These are phyloP conservation scores for Caranx melampygus DNA, from an alignment of 2,113 vertebrate genomes.

Conservation along the genomic window DNA sequence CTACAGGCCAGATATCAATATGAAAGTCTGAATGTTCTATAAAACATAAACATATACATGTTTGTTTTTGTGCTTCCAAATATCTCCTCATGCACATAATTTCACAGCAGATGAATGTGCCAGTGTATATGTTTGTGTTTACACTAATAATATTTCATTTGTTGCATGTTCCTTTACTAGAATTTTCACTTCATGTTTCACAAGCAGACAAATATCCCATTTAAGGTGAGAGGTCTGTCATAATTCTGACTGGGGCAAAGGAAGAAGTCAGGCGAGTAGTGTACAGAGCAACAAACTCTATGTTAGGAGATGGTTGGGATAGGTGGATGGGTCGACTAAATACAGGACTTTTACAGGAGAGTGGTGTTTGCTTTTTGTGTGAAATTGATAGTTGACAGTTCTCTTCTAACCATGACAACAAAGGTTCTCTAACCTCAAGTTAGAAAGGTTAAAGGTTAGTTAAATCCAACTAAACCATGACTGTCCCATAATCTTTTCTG, in stretches of 20 bases:
- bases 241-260: no score
- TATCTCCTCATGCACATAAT: not conserved
- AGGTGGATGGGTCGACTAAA: not conserved
- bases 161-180: not conserved
- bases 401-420: not conserved
- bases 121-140: not conserved
- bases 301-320: not conserved
- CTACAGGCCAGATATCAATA: slow-evolving; percentile 41
- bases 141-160: not conserved
- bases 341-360: not conserved
- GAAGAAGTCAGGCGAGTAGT: no score
- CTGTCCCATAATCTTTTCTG: not conserved
- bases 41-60: not conserved
- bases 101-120: not conserved
- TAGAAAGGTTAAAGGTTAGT: no score
- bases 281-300: no score
- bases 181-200: not conserved
- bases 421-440: not conserved
- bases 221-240: no score
- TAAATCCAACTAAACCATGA: not conserved
- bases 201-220: not conserved
- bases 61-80: slow-evolving; percentile 1
- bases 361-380: not conserved
- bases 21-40: slow-evolving; percentile 9
- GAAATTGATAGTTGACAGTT: not conserved